Conservation (phyloP, 1,140 invertebrate species). For the Zaprionus kolodkinae region DNA sequence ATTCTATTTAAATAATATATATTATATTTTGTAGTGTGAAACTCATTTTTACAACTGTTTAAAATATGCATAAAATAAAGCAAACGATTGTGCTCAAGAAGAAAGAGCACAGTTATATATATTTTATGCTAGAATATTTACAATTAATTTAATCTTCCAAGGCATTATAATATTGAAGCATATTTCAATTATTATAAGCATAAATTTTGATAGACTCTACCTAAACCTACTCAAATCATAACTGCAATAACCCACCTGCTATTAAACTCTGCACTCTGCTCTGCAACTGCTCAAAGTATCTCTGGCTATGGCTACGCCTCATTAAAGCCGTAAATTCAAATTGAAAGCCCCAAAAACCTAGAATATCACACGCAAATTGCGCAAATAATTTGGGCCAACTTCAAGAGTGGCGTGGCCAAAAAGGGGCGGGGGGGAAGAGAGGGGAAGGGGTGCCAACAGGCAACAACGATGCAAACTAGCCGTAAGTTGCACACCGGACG, state of each 20-base stretch:
- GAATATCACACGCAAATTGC: constrained; percentile 72
- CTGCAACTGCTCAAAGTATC: not conserved
- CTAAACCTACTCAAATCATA: not conserved
- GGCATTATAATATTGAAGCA: too few species aligned
- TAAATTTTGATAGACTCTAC: too few species aligned
- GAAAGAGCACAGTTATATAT: not conserved
- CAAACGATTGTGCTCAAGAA: not conserved
- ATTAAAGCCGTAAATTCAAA: constrained; percentile 33
- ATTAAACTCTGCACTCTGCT: not conserved
- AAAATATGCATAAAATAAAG: too few species aligned
- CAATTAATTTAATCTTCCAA: too few species aligned
- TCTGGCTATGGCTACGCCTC: constrained; percentile 6
- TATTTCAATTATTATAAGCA: too few species aligned
- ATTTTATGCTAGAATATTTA: not conserved
- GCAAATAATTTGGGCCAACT: constrained; percentile 56
- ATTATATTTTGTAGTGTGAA: too few species aligned
- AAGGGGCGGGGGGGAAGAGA: too few species aligned
- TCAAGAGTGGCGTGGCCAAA: constrained; percentile 13
- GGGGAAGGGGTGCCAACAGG: not conserved
- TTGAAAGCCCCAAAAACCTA: constrained; percentile 52
- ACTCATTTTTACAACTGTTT: too few species aligned
- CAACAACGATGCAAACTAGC: constrained; percentile 47
- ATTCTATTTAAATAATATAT: too few species aligned
- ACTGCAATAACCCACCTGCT: not conserved
- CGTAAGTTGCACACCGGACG: constrained; percentile 42